Conservation (phyloP, 2,888 invertebrate species). For the Drosophila siamana region DNA sequence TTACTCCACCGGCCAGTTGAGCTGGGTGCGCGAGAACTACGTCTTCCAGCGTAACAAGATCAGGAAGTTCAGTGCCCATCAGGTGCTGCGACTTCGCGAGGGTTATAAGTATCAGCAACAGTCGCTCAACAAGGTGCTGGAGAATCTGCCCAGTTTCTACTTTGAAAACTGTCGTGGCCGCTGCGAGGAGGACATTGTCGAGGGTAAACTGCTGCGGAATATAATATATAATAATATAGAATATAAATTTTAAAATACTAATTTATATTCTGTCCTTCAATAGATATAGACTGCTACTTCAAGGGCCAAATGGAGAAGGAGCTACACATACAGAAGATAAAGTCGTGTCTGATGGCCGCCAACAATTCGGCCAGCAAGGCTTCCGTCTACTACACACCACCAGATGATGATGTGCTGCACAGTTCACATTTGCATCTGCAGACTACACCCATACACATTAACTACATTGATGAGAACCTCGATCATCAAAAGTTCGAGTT, state of each 20-base stretch:
- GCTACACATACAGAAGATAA: constrained; percentile 78
- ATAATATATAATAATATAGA: too few species aligned
- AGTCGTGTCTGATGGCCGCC: constrained; percentile 77
- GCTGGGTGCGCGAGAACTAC: constrained; percentile 97
- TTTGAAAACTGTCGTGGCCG: constrained; percentile 97
- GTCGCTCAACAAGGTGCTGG: constrained; percentile 96
- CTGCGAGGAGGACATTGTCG: constrained; percentile 86
- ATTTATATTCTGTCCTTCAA: background rate
- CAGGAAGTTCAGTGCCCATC: constrained; percentile 96
- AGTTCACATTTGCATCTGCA: constrained; percentile 84
- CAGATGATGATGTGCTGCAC: constrained; percentile 76
- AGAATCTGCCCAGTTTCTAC: constrained; percentile 95
- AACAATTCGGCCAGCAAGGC: constrained; percentile 88
- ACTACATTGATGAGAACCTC: constrained; percentile 84
- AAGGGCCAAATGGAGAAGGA: constrained; percentile 83
- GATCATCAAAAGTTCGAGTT: constrained; percentile 78
- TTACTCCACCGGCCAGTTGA: constrained; percentile 95
- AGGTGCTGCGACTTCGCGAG: constrained; percentile 94
- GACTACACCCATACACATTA: constrained; percentile 86
- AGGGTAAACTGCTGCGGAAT: constrained; percentile 73
- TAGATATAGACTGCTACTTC: constrained; percentile 85
- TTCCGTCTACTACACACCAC: constrained; percentile 93
- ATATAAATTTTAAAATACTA: background rate
- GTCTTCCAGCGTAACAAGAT: constrained; percentile 97
- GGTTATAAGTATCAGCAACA: constrained; percentile 98